These are phyloP conservation scores for Aphelinus atriplicis DNA, from an alignment of 1,140 invertebrate species.

Conservation along the genomic window DNA sequence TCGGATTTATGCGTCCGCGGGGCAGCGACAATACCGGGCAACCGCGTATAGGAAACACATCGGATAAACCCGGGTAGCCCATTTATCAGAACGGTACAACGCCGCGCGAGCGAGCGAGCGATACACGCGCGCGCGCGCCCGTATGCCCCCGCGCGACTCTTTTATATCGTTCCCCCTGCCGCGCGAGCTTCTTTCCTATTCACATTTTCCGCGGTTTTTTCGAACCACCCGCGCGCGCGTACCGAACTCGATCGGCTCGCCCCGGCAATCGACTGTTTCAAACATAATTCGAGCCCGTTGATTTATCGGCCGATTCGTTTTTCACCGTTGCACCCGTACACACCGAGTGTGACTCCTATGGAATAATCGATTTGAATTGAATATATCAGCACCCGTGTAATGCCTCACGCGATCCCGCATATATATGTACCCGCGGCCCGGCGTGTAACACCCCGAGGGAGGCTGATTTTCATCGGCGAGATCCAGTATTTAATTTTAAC, in stretches of 20 bases:
- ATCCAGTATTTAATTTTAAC: too few relatives aligned
- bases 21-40: constrained; percentile 43
- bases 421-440: too few relatives aligned
- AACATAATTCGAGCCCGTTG: constrained; percentile 25
- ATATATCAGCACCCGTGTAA: too few relatives aligned
- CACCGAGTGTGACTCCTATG: too few relatives aligned
- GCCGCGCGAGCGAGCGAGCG: not conserved
- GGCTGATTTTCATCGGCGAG: too few relatives aligned
- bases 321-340: too few relatives aligned
- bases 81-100: constrained; percentile 52
- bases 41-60: constrained; percentile 34
- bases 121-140: not conserved
- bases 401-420: too few relatives aligned
- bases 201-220: constrained; percentile 13
- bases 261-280: not conserved
- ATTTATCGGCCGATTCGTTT: constrained; percentile 27
- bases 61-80: constrained; percentile 46
- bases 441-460: too few relatives aligned
- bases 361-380: too few relatives aligned
- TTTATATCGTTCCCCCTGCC: constrained; percentile 5
- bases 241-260: too few relatives aligned
- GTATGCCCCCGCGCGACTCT: constrained; percentile 20
- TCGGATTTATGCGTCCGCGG: constrained; percentile 46
- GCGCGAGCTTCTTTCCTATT: constrained; percentile 15
- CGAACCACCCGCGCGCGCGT: too few relatives aligned